Evolutionary conservation across 2,888 invertebrate genomes (phyloP).

Genomic region (Sesamia inferens): DNA sequence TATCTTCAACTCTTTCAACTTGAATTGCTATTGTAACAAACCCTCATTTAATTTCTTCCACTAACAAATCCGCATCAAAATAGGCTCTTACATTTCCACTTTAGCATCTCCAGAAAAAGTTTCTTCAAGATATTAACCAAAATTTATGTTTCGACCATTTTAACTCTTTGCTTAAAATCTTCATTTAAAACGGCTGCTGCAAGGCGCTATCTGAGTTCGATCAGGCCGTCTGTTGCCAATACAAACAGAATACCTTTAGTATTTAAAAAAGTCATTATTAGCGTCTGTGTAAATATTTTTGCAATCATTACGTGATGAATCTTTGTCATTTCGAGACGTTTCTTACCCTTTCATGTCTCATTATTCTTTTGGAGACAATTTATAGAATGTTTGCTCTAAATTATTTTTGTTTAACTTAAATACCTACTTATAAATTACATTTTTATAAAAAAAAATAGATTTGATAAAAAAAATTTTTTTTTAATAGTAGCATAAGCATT

Average conservation of each 20-base stretch:
- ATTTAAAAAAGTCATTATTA: slow-evolving; percentile 50
- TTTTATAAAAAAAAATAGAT: too few species aligned
- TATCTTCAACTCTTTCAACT: slow-evolving; percentile 10
- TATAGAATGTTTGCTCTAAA: not conserved
- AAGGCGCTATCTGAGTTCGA: slow-evolving; percentile 57
- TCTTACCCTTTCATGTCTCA: slow-evolving; percentile 39
- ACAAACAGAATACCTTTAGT: slow-evolving; percentile 54
- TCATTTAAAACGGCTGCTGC: slow-evolving; percentile 58
- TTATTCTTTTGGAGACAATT: slow-evolving; percentile 7
- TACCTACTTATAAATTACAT: too few species aligned
- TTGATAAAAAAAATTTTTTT: too few species aligned
- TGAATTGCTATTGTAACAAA: slow-evolving; percentile 18
- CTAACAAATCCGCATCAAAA: slow-evolving; percentile 47
- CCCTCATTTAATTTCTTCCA: slow-evolving; percentile 20
- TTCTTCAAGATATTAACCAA: slow-evolving; percentile 54
- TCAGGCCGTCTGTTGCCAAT: slow-evolving; percentile 59
- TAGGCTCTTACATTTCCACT: slow-evolving; percentile 48
- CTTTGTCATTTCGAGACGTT: slow-evolving; percentile 35
- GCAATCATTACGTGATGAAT: slow-evolving; percentile 33
- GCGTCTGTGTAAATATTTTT: slow-evolving; percentile 58
- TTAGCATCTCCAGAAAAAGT: slow-evolving; percentile 57
- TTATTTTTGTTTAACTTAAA: too few species aligned
- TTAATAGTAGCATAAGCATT: too few species aligned
- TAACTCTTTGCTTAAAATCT: slow-evolving; percentile 64
- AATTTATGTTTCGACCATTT: slow-evolving; percentile 63